Conservation (phyloP, 2,888 invertebrate genomes). For the Synergus gifuensis region DNA sequence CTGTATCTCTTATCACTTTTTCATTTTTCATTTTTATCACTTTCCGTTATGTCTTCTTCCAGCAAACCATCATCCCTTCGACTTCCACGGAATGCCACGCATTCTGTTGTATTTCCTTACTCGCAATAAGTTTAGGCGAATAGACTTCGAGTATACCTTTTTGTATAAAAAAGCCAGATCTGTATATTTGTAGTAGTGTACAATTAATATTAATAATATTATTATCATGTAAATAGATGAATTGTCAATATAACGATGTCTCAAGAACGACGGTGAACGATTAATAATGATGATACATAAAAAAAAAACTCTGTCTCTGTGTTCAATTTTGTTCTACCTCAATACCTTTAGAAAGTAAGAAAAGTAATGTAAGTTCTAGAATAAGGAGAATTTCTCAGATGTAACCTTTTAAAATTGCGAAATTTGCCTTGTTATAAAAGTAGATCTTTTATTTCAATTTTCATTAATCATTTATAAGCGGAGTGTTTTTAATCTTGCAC, state of each 20-base stretch:
- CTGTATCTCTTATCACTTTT: conserved; percentile 30
- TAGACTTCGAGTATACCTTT: conserved; percentile 64
- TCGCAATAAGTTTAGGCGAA: conserved; percentile 54
- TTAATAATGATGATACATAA: conserved; percentile 76
- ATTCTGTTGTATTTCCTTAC: conserved; percentile 46
- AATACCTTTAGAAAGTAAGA: conserved; percentile 27
- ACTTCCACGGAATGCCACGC: conserved; percentile 31
- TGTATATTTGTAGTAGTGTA: conserved; percentile 77
- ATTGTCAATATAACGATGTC: conserved; percentile 75
- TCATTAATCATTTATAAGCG: neutral
- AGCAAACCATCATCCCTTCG: conserved; percentile 49
- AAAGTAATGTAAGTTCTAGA: neutral
- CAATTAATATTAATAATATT: conserved; percentile 67
- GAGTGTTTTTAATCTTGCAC: neutral
- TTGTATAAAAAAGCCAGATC: conserved; percentile 66
- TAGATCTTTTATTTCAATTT: neutral
- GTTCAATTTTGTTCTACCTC: conserved; percentile 44
- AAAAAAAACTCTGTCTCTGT: conserved; percentile 58
- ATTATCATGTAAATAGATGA: conserved; percentile 63
- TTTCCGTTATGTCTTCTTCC: conserved; percentile 11
- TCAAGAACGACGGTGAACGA: conserved; percentile 72
- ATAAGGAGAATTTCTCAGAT: too few relatives aligned
- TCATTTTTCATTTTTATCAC: conserved; percentile 42
- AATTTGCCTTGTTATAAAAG: neutral
- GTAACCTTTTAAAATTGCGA: too few relatives aligned